Evolutionary conservation across 2,888 invertebrate genomes (phyloP).

Genomic region (Drymonia ruficornis): DNA sequence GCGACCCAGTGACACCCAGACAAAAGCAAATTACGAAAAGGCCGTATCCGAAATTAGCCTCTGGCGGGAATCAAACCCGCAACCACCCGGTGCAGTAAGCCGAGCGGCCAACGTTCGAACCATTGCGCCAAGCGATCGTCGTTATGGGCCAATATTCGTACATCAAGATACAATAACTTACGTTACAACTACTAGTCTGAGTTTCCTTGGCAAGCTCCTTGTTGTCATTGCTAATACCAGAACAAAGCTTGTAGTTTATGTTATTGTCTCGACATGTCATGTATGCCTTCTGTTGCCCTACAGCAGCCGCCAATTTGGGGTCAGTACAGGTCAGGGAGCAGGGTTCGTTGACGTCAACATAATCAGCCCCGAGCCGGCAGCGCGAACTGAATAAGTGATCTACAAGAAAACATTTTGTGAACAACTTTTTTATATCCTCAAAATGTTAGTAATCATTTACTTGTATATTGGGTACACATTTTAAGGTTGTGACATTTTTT

Average conservation of each 20-base stretch:
- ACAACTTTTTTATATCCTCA: not conserved
- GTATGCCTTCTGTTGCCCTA: conserved; percentile 46
- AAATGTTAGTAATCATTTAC: too few species aligned
- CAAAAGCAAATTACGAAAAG: too few species aligned
- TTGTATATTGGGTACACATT: too few species aligned
- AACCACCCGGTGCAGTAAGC: too few species aligned
- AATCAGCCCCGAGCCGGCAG: conserved; percentile 57
- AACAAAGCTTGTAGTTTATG: conserved; percentile 57
- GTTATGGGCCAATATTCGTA: too few species aligned
- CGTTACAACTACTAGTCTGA: conserved; percentile 47
- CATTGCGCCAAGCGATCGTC: too few species aligned
- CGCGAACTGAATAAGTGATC: conserved; percentile 54
- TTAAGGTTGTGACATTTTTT: too few species aligned
- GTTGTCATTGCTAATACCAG: conserved; percentile 18
- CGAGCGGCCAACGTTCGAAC: too few species aligned
- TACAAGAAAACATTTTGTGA: conserved; percentile 22
- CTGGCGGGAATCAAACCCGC: too few species aligned
- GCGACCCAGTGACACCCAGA: too few species aligned
- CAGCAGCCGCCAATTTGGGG: conserved; percentile 37
- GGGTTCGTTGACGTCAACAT: conserved; percentile 64
- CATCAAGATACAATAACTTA: conserved; percentile 25
- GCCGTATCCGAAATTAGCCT: too few species aligned
- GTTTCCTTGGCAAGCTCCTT: conserved; percentile 32
- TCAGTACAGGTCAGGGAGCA: conserved; percentile 60
- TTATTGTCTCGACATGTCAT: conserved; percentile 66